These are phyloP conservation scores for Patiria miniata DNA, from an alignment of 35 echinoderm and acorn worm species.

Conservation along the genomic window DNA sequence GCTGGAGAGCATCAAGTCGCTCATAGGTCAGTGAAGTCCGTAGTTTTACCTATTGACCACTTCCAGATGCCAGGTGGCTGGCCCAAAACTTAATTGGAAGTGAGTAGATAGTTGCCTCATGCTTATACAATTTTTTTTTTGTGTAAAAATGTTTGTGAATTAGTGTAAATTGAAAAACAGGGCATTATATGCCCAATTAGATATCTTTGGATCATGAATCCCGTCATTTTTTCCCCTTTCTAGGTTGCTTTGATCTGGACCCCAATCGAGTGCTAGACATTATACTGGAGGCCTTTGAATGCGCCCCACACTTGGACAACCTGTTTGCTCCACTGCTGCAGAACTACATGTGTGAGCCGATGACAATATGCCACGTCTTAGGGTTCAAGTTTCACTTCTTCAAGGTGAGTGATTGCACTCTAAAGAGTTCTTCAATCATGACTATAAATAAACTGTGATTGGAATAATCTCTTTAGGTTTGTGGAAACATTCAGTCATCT, in stretches of 20 bases:
- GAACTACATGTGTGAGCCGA: slow-evolving; percentile 83
- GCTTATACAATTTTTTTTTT: no score
- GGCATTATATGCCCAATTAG: no score
- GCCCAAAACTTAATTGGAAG: no score
- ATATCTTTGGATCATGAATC: background rate
- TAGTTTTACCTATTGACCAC: background rate
- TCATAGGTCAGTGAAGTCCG: slow-evolving; percentile 92
- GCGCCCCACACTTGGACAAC: slow-evolving; percentile 62
- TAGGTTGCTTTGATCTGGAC: slow-evolving; percentile 95
- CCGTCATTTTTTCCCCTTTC: background rate
- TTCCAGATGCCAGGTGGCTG: background rate
- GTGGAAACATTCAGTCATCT: background rate
- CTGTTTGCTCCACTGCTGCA: slow-evolving; percentile 87
- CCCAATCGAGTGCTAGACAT: slow-evolving; percentile 96
- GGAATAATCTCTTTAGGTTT: background rate
- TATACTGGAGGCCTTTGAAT: slow-evolving; percentile 94
- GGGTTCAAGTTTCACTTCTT: slow-evolving; percentile 98
- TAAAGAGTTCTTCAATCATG: no score
- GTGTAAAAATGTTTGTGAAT: no score
- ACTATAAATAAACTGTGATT: no score
- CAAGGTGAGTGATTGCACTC: slow-evolving; percentile 70
- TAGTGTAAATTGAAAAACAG: no score
- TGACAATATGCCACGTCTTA: slow-evolving; percentile 85
- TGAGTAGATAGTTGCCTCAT: no score
- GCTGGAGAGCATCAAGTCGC: slow-evolving; percentile 78